Evolutionary conservation across 2,888 invertebrate genomes (phyloP).

Genomic region (Frankliniella intonsa): DNA sequence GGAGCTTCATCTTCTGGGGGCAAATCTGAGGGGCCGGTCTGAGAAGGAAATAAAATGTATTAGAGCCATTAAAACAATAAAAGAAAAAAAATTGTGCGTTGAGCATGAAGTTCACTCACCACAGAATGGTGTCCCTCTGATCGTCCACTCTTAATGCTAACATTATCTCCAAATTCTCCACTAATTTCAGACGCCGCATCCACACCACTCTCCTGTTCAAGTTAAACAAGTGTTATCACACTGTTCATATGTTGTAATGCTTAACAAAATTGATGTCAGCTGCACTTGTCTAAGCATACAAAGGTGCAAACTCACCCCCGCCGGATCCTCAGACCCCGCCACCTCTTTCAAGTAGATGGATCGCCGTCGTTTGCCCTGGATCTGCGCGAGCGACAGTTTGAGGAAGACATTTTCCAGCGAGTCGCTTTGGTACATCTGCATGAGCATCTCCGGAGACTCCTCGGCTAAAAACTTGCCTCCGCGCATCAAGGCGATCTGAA

Average conservation of each 20-base stretch:
- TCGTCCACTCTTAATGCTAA: slow-evolving; percentile 67
- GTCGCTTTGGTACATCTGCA: slow-evolving; percentile 65
- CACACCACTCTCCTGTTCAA: slow-evolving; percentile 46
- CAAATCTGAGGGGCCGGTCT: slow-evolving; percentile 54
- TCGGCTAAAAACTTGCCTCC: slow-evolving; percentile 81
- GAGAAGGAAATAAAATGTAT: slow-evolving; percentile 11
- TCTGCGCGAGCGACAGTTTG: slow-evolving; percentile 73
- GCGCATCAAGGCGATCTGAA: slow-evolving; percentile 75
- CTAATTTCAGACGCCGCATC: slow-evolving; percentile 67
- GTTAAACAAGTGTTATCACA: background rate
- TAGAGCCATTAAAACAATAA: background rate
- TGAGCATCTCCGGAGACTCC: slow-evolving; percentile 67
- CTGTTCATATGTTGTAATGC: too few species aligned
- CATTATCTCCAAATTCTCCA: slow-evolving; percentile 81
- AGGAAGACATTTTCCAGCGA: slow-evolving; percentile 77
- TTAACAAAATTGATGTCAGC: too few species aligned
- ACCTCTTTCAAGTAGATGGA: slow-evolving; percentile 76
- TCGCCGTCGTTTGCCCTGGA: slow-evolving; percentile 71
- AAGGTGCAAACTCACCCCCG: slow-evolving; percentile 26
- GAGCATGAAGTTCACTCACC: background rate
- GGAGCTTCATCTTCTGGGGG: slow-evolving; percentile 65
- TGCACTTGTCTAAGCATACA: too few species aligned
- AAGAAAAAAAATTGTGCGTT: background rate
- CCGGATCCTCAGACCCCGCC: slow-evolving; percentile 40
- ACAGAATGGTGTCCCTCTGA: slow-evolving; percentile 12